These are phyloP conservation scores for Microplitis deprimator DNA, from an alignment of 2,888 invertebrate species.

Conservation along the genomic window DNA sequence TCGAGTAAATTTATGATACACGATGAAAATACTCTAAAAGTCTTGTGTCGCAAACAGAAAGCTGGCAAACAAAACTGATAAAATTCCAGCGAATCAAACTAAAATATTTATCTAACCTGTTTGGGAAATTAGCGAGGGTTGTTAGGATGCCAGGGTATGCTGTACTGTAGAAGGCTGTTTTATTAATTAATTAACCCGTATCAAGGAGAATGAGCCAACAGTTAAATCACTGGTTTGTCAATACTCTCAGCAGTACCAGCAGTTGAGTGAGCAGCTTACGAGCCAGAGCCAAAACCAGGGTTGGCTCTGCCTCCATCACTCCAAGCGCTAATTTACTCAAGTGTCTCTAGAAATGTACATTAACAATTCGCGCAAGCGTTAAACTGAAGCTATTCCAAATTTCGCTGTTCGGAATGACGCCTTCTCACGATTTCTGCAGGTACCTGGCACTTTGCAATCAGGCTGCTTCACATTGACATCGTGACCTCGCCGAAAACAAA, in stretches of 20 bases:
- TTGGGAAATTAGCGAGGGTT: background rate
- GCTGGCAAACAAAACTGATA: background rate
- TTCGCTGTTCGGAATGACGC: background rate
- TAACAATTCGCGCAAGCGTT: background rate
- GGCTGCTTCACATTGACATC: background rate
- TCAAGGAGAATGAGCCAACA: constrained; percentile 17
- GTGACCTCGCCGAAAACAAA: background rate
- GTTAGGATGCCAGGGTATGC: background rate
- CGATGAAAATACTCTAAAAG: background rate
- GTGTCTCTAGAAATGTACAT: background rate
- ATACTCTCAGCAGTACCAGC: constrained; percentile 14
- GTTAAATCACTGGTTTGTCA: constrained; percentile 15
- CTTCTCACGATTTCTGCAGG: background rate
- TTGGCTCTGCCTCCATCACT: background rate
- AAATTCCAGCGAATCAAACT: background rate
- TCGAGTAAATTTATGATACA: background rate
- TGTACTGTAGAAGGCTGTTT: background rate
- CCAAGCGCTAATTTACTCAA: background rate
- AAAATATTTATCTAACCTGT: background rate
- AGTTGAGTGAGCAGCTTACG: background rate
- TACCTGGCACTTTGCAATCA: background rate
- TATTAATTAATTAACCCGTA: constrained; percentile 21
- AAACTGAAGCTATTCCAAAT: background rate
- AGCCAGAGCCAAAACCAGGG: background rate
- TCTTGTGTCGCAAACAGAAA: background rate